phyloP scores from a whole-genome alignment of 2,113 vertebrate species.

The Thalassarche chlororhynchos region DNA sequence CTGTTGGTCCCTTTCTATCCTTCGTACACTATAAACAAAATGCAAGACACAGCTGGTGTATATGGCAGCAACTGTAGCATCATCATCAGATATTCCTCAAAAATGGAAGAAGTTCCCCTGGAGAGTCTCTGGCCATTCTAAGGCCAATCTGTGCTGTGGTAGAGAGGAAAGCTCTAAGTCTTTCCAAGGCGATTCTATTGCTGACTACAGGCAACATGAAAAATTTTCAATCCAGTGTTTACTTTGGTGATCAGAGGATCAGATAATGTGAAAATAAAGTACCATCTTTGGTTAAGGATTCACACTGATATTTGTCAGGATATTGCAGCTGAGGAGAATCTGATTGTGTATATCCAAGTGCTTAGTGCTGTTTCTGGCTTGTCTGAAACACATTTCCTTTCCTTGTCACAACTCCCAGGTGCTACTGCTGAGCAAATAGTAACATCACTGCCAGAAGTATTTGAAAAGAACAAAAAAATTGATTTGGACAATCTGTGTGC shows the following conservation, averaged over 20 bases:
- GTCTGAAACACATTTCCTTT: conserved; percentile 48
- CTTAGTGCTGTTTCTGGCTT: conserved; percentile 7
- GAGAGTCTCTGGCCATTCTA: background rate
- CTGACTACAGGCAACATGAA: background rate
- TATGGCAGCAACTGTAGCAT: background rate
- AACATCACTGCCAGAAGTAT: conserved; percentile 50
- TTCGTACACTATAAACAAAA: background rate
- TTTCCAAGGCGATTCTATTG: background rate
- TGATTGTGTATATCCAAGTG: conserved; percentile 20
- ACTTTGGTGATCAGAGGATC: background rate
- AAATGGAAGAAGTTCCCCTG: background rate
- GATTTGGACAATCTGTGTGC: conserved; percentile 47
- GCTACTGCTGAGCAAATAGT: conserved; percentile 60
- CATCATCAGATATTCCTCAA: background rate
- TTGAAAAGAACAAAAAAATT: conserved; percentile 66
- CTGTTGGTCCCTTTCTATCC: background rate
- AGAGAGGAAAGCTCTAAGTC: background rate
- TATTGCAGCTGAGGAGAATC: background rate
- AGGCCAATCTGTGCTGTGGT: background rate
- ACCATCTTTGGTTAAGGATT: background rate
- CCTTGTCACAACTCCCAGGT: conserved; percentile 66
- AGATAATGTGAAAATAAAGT: background rate
- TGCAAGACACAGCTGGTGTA: background rate
- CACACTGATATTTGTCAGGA: background rate
- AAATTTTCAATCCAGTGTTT: background rate